Evolutionary conservation across 2,888 invertebrate species (phyloP).

Genomic region (Rugalucina vietnamica): DNA sequence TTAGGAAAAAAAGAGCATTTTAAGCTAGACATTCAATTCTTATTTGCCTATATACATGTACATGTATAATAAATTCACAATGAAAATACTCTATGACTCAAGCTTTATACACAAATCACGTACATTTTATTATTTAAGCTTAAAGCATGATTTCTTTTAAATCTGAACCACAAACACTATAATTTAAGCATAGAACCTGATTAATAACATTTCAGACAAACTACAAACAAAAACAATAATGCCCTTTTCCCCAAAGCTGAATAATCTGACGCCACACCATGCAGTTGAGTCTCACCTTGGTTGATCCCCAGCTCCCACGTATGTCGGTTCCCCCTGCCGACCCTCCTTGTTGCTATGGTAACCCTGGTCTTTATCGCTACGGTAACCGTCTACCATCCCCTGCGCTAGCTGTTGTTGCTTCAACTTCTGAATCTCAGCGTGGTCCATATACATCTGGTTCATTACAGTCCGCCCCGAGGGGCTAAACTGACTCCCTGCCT

Average conservation of each 20-base stretch:
- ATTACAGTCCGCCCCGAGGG: constrained; percentile 70
- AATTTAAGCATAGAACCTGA: no score
- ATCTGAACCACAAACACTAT: no score
- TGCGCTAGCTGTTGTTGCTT: constrained; percentile 54
- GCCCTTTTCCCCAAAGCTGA: constrained; percentile 9
- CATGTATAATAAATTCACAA: no score
- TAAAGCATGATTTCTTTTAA: no score
- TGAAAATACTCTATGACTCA: no score
- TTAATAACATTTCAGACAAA: no score
- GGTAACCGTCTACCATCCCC: constrained; percentile 46
- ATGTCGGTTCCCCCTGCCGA: constrained; percentile 58
- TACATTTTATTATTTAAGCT: no score
- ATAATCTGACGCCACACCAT: constrained; percentile 17
- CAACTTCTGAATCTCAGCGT: constrained; percentile 70
- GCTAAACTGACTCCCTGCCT: constrained; percentile 30
- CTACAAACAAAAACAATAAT: no score
- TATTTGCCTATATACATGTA: no score
- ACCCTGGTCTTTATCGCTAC: constrained; percentile 14
- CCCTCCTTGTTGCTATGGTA: constrained; percentile 44
- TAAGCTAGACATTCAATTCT: no score
- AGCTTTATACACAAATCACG: no score
- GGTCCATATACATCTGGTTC: constrained; percentile 81
- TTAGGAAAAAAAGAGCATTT: no score
- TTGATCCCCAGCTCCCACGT: constrained; percentile 67
- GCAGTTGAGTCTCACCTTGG: constrained; percentile 69